These are phyloP conservation scores for Nanger granti DNA, from an alignment of 2,113 vertebrate genomes.

Conservation along the genomic window DNA sequence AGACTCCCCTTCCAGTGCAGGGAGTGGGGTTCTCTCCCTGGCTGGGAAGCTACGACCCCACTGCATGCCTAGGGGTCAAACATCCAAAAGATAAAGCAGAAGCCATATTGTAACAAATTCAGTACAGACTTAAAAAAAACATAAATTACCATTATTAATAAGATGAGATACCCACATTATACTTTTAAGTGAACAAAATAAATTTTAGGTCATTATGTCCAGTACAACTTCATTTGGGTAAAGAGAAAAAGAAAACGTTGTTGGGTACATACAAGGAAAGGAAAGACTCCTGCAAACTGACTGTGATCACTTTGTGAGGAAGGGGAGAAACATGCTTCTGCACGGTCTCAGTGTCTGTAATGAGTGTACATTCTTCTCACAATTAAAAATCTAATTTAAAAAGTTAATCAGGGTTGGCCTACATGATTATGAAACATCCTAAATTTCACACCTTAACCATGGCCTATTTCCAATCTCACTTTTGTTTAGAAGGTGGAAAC, in stretches of 20 bases:
- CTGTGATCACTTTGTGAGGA: not conserved
- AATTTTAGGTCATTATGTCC: not conserved
- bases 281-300: not conserved
- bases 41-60: not conserved
- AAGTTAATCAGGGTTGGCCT: not conserved
- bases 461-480: not conserved
- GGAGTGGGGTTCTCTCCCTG: not conserved
- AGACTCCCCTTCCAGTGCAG: not conserved
- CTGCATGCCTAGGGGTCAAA: not conserved
- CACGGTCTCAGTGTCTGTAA: not conserved
- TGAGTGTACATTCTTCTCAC: not conserved
- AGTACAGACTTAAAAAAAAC: not conserved
- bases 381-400: not conserved
- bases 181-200: not conserved
- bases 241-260: not conserved
- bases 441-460: not conserved
- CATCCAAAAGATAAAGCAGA: not conserved
- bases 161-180: not conserved
- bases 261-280: not conserved
- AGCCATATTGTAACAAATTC: not conserved
- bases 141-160: not conserved
- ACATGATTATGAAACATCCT: not conserved
- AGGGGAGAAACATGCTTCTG: not conserved
- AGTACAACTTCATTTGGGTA: not conserved
- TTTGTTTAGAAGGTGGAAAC: slow-evolving; percentile 13